Evolutionary conservation across 2,797 vertebrate genomes (phyloP).

Genomic region (Pangasius mekongensis): DNA sequence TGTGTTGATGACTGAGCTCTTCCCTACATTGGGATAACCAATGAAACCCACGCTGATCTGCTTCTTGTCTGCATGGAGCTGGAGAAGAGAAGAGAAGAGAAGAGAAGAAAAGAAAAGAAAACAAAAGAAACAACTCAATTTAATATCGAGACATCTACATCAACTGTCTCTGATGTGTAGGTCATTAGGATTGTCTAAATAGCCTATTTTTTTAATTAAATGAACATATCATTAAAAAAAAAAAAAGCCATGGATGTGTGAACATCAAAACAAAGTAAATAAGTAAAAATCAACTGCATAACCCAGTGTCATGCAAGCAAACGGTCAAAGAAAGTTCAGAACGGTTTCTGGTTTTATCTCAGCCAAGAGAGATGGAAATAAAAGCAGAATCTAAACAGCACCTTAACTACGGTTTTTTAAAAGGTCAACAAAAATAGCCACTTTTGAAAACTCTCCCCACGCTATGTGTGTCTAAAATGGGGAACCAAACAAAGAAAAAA

Average conservation of each 20-base stretch:
- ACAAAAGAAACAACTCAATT: background rate
- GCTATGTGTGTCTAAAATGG: background rate
- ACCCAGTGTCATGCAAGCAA: background rate
- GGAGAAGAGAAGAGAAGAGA: slow-evolving; percentile 50
- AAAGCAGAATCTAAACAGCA: slow-evolving; percentile 5
- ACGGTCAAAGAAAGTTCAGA: slow-evolving; percentile 10
- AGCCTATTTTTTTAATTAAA: slow-evolving; percentile 15
- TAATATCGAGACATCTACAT: background rate
- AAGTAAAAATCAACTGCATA: slow-evolving; percentile 8
- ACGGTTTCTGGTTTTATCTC: background rate
- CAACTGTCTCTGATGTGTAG: background rate
- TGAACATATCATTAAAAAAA: background rate
- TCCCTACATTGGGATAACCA: slow-evolving; percentile 97
- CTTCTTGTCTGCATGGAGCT: slow-evolving; percentile 99
- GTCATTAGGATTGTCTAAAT: slow-evolving; percentile 6
- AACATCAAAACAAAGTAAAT: background rate
- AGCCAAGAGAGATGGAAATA: background rate
- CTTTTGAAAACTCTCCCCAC: slow-evolving; percentile 6
- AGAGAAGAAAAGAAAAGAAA: no score
- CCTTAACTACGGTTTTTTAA: background rate
- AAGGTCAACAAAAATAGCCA: slow-evolving; percentile 17
- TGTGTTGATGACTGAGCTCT: slow-evolving; percentile 97
- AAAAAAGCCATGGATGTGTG: background rate
- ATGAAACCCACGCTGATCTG: slow-evolving; percentile 99
- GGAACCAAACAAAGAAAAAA: slow-evolving; percentile 14